Percentiles rank a stretch among this genome's conserved stretches.
Evolutionary conservation across 1,140 invertebrate species (phyloP).

Genomic region (Tetramorium simillimum): DNA sequence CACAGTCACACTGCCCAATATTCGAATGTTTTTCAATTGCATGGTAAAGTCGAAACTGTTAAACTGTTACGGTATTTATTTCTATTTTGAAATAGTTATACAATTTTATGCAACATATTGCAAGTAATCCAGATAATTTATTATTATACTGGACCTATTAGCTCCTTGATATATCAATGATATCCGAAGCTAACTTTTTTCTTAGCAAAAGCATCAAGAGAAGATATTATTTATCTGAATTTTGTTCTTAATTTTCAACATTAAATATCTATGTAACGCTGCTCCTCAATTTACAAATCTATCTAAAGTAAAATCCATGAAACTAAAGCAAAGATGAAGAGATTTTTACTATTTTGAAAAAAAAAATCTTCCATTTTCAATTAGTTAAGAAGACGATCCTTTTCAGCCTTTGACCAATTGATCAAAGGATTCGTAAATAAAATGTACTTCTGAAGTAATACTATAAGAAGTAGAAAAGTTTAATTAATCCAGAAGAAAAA

Average conservation of each 20-base stretch:
- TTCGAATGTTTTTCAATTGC: background rate
- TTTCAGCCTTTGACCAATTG: slow-evolving; percentile 10
- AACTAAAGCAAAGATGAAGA: background rate
- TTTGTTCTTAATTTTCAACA: background rate
- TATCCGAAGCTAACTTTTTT: background rate
- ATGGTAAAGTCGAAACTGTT: background rate
- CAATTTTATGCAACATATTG: background rate
- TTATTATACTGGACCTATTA: background rate
- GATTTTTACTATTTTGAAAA: background rate
- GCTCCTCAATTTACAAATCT: background rate
- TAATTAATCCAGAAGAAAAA: slow-evolving; percentile 2
- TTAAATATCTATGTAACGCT: background rate
- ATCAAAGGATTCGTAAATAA: slow-evolving; percentile 7
- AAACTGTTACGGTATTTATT: background rate
- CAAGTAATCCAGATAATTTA: background rate
- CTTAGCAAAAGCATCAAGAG: background rate
- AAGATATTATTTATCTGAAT: background rate
- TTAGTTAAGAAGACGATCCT: slow-evolving; percentile 3
- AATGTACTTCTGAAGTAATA: background rate
- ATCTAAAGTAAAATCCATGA: background rate
- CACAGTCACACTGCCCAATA: background rate
- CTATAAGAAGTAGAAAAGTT: background rate
- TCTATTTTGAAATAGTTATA: background rate
- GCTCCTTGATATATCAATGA: background rate
- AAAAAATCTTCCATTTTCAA: slow-evolving; percentile 14